A percentile compares a stretch with the other conserved stretches of the same genome.
These are phyloP conservation scores for Pseudorhombus dupliciocellatus DNA, from an alignment of 2,113 vertebrate genomes.

Conservation along the genomic window DNA sequence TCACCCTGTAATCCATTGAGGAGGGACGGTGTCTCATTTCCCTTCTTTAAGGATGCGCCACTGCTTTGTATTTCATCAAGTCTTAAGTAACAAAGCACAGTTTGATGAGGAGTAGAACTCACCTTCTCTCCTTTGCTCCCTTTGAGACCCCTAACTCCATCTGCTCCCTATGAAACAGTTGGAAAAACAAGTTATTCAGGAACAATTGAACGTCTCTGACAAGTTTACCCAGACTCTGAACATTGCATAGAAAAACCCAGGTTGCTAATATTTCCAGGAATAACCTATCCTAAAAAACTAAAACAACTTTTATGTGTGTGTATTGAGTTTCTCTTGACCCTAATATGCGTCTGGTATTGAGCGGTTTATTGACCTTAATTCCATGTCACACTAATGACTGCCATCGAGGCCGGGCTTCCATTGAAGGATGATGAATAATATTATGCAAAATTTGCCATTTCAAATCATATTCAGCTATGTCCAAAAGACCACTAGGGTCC, in stretches of 20 bases:
- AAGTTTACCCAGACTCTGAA: neutral
- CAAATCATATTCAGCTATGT: conserved; percentile 11
- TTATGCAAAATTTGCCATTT: conserved; percentile 9
- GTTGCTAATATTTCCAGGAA: conserved; percentile 14
- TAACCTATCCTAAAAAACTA: conserved; percentile 12
- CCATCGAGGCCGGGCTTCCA: neutral
- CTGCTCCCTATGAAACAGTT: conserved; percentile 83
- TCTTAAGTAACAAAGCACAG: neutral
- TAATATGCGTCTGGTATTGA: conserved; percentile 37
- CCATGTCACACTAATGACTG: conserved; percentile 41
- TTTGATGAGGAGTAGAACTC: conserved; percentile 40
- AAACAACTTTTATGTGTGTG: conserved; percentile 40
- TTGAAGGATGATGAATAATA: conserved; percentile 14
- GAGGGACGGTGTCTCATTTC: conserved; percentile 17
- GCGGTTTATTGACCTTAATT: conserved; percentile 44
- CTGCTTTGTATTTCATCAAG: neutral
- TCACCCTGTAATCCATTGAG: conserved; percentile 83
- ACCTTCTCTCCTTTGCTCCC: conserved; percentile 93
- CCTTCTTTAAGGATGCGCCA: conserved; percentile 2
- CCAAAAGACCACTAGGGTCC: conserved; percentile 20
- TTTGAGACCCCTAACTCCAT: conserved; percentile 89
- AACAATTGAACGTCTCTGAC: neutral
- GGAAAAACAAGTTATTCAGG: conserved; percentile 10
- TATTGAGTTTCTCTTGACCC: conserved; percentile 60
- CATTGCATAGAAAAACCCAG: neutral